These are phyloP conservation scores for Lateolabrax maculatus DNA, from an alignment of 2,797 vertebrate species.

Conservation along the genomic window DNA sequence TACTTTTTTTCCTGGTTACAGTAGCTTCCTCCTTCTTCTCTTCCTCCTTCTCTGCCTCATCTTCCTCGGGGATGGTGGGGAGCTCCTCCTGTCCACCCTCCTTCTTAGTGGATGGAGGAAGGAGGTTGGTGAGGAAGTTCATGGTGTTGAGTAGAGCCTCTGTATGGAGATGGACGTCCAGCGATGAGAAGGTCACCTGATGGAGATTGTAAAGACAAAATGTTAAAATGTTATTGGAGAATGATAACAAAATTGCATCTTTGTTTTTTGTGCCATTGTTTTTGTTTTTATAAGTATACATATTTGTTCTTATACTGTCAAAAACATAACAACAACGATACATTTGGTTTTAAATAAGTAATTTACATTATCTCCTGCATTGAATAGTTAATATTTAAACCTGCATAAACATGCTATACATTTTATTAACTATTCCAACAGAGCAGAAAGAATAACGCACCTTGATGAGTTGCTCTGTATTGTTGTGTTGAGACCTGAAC, in stretches of 20 bases:
- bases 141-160: slow-evolving; percentile 94
- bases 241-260: background rate
- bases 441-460: slow-evolving; percentile 73
- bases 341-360: background rate
- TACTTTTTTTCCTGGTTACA: slow-evolving; percentile 80
- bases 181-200: slow-evolving; percentile 93
- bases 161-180: slow-evolving; percentile 96
- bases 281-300: background rate
- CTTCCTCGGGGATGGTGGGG: slow-evolving; percentile 81
- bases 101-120: slow-evolving; percentile 87
- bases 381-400: background rate
- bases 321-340: background rate
- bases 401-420: background rate
- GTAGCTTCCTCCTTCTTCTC: slow-evolving; percentile 87
- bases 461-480: slow-evolving; percentile 94
- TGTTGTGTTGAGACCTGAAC: slow-evolving; percentile 89
- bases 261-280: background rate
- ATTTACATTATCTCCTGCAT: slow-evolving; percentile 1
- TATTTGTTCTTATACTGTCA: background rate
- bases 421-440: background rate
- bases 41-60: slow-evolving; percentile 86
- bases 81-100: slow-evolving; percentile 81
- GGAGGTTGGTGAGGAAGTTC: slow-evolving; percentile 91
- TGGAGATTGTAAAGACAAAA: slow-evolving; percentile 1
- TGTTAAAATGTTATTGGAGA: background rate